Evolutionary conservation across 2,888 invertebrate species (phyloP).

Genomic region (Chelonus formosanus): DNA sequence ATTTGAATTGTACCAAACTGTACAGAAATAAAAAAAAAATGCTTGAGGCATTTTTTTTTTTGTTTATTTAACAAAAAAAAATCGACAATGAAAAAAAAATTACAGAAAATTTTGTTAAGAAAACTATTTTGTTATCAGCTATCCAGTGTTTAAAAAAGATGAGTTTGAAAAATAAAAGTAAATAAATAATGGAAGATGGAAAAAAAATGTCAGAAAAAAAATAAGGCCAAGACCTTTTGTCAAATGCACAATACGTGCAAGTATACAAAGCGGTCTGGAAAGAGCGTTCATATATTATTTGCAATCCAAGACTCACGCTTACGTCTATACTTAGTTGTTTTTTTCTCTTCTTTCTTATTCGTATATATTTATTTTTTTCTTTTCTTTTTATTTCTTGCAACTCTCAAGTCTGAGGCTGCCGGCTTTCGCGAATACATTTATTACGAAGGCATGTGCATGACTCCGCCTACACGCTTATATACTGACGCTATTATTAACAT

Average conservation of each 20-base stretch:
- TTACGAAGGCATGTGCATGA: neutral
- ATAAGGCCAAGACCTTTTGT: neutral
- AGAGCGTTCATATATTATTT: no score
- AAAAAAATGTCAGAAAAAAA: slow-evolving; percentile 11
- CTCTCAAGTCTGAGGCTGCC: neutral
- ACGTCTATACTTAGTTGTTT: slow-evolving; percentile 7
- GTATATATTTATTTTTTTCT: slow-evolving; percentile 6
- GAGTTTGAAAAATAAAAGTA: neutral
- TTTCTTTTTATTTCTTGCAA: slow-evolving; percentile 1
- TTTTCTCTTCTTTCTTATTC: slow-evolving; percentile 20
- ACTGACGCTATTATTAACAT: neutral
- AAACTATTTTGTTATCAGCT: no score
- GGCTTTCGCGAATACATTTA: neutral
- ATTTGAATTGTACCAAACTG: no score
- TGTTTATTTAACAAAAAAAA: no score
- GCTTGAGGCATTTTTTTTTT: no score
- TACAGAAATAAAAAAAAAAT: no score
- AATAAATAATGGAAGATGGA: slow-evolving; percentile 18
- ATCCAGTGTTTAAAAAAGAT: no score
- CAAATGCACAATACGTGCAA: neutral
- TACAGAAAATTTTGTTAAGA: neutral
- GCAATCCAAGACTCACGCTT: no score
- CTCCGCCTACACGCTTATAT: neutral
- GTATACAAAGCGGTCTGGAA: neutral
- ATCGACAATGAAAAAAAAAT: neutral